Evolutionary conservation across 2,797 vertebrate species (phyloP).

Genomic region (Galagoides demidoff): DNA sequence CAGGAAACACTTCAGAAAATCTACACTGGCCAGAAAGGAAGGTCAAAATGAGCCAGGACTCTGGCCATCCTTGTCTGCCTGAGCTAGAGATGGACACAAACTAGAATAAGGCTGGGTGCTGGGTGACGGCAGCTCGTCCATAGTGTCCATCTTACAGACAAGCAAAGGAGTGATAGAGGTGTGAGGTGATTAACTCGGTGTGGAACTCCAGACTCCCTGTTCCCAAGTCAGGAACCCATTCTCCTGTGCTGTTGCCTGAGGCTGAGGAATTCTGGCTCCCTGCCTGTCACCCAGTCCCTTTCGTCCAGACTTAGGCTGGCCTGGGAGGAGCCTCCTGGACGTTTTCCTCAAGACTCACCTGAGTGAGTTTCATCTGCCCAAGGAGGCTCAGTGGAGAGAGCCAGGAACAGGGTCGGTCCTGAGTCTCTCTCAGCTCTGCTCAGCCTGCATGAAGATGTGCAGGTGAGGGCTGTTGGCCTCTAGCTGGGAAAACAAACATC

Average conservation of each 20-base stretch:
- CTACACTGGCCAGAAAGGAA: not conserved
- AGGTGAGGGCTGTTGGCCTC: no score
- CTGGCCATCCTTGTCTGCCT: not conserved
- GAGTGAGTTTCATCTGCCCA: not conserved
- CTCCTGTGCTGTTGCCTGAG: not conserved
- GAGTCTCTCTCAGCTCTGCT: not conserved
- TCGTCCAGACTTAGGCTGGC: not conserved
- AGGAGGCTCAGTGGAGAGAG: not conserved
- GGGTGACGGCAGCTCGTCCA: not conserved
- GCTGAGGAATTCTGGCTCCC: not conserved
- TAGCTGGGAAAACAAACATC: no score
- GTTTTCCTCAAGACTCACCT: rapidly evolving
- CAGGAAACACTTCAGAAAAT: not conserved
- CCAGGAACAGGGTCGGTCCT: rapidly evolving
- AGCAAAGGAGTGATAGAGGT: not conserved
- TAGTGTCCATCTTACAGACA: not conserved
- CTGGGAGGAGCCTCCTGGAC: rapidly evolving
- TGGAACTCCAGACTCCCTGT: no score
- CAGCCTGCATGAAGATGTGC: not conserved
- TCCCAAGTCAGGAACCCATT: not conserved
- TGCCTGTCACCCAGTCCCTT: not conserved
- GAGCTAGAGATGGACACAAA: not conserved
- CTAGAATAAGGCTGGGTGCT: rapidly evolving
- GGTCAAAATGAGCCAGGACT: rapidly evolving
- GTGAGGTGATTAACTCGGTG: rapidly evolving